These are phyloP conservation scores for Leptopilina drosophilae DNA, from an alignment of 2,888 invertebrate genomes.

Conservation along the genomic window DNA sequence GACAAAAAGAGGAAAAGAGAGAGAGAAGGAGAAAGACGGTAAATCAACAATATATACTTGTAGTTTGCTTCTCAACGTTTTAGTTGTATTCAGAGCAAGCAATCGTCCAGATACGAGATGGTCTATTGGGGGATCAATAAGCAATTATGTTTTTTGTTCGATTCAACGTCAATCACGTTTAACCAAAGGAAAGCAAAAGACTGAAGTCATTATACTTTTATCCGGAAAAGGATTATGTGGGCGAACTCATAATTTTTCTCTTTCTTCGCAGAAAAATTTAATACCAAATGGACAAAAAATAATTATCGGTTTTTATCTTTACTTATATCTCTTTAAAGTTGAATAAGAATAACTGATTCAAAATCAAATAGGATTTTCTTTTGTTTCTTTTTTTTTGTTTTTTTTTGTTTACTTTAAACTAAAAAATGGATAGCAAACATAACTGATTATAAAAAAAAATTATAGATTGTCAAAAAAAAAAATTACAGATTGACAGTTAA, in stretches of 20 bases:
- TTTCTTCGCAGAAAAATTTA: background rate
- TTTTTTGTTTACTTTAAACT: too few relatives aligned
- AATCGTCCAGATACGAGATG: slow-evolving; percentile 18
- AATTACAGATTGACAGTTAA: too few relatives aligned
- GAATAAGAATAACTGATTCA: too few relatives aligned
- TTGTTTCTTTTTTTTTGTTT: too few relatives aligned
- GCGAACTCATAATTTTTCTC: slow-evolving; percentile 28
- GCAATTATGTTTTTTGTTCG: slow-evolving; percentile 45
- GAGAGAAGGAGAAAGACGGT: slow-evolving; percentile 8
- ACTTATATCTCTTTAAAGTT: background rate
- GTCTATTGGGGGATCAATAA: slow-evolving; percentile 46
- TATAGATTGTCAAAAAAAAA: too few relatives aligned
- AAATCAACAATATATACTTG: slow-evolving; percentile 10
- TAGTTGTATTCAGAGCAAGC: slow-evolving; percentile 22
- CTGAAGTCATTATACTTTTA: slow-evolving; percentile 33
- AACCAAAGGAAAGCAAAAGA: slow-evolving; percentile 28
- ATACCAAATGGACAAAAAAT: slow-evolving; percentile 6
- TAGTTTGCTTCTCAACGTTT: slow-evolving; percentile 15
- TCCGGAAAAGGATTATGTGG: slow-evolving; percentile 21
- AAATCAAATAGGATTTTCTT: too few relatives aligned
- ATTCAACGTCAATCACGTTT: slow-evolving; percentile 35
- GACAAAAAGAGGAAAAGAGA: background rate
- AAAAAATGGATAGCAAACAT: too few relatives aligned
- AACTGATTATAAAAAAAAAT: too few relatives aligned
- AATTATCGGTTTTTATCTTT: background rate